A percentile compares a stretch with the other conserved stretches of the same genome.
Evolutionary conservation across 2,797 vertebrate species (phyloP).

Genomic region (Poeciliopsis paucimaculata): DNA sequence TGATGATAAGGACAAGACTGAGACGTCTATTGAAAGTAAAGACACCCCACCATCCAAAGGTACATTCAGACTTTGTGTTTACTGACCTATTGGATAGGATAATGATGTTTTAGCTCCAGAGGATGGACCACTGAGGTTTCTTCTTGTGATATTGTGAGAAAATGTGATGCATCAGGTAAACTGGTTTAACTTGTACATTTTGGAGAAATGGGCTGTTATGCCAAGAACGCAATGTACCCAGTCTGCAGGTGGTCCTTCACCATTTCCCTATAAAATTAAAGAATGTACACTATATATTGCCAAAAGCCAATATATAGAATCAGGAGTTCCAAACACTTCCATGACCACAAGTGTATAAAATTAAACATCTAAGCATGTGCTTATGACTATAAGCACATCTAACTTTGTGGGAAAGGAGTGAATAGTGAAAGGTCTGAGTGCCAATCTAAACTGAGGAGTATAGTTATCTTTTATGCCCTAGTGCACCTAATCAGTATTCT

Average conservation of each 20-base stretch:
- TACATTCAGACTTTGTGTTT: constrained; percentile 43
- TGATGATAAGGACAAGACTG: constrained; percentile 84
- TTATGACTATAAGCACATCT: no score
- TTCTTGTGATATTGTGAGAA: neutral
- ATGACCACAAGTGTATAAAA: no score
- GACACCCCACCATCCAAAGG: constrained; percentile 85
- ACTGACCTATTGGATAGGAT: neutral
- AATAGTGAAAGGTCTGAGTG: no score
- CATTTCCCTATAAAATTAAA: neutral
- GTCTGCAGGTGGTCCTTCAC: neutral
- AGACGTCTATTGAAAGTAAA: constrained; percentile 77
- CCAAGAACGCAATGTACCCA: neutral
- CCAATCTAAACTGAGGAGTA: no score
- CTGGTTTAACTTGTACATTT: neutral
- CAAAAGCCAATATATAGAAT: no score
- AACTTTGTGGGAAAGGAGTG: no score
- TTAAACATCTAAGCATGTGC: no score
- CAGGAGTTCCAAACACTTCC: no score
- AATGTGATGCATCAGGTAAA: neutral
- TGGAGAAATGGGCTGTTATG: neutral
- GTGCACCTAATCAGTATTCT: no score
- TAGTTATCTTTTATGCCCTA: no score
- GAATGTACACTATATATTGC: no score
- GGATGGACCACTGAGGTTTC: neutral
- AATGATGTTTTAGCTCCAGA: neutral